Base-by-base conservation (phyloP, 2,888 invertebrate genomes). In the Listrodromus nycthemerus region DNA sequence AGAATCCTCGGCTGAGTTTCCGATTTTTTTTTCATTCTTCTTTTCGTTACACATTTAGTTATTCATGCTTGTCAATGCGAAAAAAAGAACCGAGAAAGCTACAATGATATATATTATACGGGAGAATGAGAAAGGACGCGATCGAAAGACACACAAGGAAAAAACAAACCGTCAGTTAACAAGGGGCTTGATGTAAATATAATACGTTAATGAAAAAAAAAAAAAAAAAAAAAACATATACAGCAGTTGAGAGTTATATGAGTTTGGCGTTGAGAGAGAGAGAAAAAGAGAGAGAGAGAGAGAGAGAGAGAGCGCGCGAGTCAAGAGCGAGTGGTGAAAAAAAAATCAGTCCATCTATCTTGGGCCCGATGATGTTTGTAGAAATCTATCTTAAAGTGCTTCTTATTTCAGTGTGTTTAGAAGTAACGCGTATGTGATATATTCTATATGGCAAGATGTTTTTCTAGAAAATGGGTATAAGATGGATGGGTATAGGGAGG, bases 401-500 rank as follows among this genome's bases (percentile, higher is more conserved):
- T 93, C 93, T 93, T 93, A 93, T 93, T 93, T 93, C 93, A 92
- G 92, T 93, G 93, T 93, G 92, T 93, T 93, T 93, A 93, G 93
- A 92, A 90, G 91, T 93, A 93, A 93, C 91, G 92, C 93, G 92
- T 93, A 93, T 93, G 93, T 93, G 93, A 93, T 93, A 93, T 93
- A 93, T 92, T 92, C 91, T 93, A 93, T 93, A 93, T 92, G 91
- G 91, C 89, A 88, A 90, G 89, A 91, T 90, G 91, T 89, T 91
- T 61, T 92, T 91, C 89, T 91, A 90, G 90, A 88, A 88, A 89
- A 88, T 89, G 87, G 84, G 87, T 80, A 85, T 82, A 67, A 81
- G 76, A 84, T 78, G 67, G 65, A 81, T 81, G 30, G 73, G n/a
- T 65, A 65, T 30, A 67, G 41, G 61, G 50, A 48, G 33, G 55